Conservation (phyloP, 2,888 invertebrate genomes). For the Agriopis marginaria region DNA sequence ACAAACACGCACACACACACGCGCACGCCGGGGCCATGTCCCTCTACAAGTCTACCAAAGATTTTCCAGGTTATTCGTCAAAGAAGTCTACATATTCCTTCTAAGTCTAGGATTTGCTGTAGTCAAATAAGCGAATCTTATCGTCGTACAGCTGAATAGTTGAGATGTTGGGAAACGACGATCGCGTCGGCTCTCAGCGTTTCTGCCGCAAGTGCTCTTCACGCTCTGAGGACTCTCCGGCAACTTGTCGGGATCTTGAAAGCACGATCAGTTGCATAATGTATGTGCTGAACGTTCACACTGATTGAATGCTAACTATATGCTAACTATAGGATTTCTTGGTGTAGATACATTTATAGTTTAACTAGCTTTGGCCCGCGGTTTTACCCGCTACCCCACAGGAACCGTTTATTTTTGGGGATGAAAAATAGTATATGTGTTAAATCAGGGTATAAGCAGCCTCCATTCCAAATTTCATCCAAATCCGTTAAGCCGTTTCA, state of each 20-base stretch:
- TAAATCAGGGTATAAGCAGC: no score
- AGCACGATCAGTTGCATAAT: constrained; percentile 22
- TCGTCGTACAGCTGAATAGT: constrained; percentile 15
- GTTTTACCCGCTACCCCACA: no score
- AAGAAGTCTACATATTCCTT: background rate
- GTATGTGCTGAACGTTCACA: constrained; percentile 5
- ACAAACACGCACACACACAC: no score
- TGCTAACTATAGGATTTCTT: no score
- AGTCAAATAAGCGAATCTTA: background rate
- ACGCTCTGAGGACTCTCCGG: constrained; percentile 16
- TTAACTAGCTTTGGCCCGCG: no score
- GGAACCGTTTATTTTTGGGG: no score
- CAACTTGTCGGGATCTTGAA: constrained; percentile 18
- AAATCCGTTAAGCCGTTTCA: no score
- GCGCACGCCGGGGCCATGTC: background rate
- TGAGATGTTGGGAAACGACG: constrained; percentile 2
- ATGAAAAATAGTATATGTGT: no score
- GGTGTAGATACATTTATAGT: no score
- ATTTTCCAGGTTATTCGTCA: no score
- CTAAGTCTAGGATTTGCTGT: no score
- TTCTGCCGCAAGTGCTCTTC: constrained; percentile 25
- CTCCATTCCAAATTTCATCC: no score
- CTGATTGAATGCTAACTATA: background rate
- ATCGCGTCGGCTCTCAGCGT: constrained; percentile 10
- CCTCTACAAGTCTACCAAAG: background rate